Percentiles rank a stretch among this genome's conserved stretches.
phyloP scores from a whole-genome alignment of 2,888 invertebrate genomes.

The Lordiphosa fenestrarum region DNA sequence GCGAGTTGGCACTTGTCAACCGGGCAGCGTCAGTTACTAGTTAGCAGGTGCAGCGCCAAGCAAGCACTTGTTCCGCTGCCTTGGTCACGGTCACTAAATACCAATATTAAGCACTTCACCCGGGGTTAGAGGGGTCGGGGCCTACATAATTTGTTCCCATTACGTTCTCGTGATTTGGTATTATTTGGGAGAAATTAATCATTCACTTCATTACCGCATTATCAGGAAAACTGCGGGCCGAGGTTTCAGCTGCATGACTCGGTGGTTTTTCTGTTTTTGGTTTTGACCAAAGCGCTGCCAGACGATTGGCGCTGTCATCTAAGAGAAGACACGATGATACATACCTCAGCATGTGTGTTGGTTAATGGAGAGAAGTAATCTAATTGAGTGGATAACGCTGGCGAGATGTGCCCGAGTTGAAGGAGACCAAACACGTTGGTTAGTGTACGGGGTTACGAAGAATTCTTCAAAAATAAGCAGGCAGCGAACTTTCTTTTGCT shows the following conservation, averaged over 20 bases:
- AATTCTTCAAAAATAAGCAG: no score
- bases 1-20: constrained; percentile 45
- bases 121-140: not conserved
- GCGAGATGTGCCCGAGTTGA: no score
- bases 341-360: not conserved
- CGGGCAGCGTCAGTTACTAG: constrained; percentile 8
- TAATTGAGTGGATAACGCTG: no score
- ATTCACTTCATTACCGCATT: constrained; percentile 58
- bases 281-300: constrained; percentile 8
- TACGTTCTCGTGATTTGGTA: constrained; percentile 36
- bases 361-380: no score
- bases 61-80: constrained; percentile 6
- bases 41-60: constrained; percentile 47
- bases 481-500: no score
- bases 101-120: constrained; percentile 57
- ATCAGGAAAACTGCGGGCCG: constrained; percentile 19
- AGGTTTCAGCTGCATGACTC: constrained; percentile 36
- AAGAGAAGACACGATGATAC: constrained; percentile 7
- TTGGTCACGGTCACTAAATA: constrained; percentile 63
- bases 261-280: constrained; percentile 19
- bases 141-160: constrained; percentile 49
- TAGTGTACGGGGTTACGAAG: no score
- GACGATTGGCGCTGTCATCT: constrained; percentile 23
- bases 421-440: no score
- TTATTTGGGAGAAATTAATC: constrained; percentile 55